Conservation (phyloP, 2,797 vertebrate species). For the Botia kubotai region DNA sequence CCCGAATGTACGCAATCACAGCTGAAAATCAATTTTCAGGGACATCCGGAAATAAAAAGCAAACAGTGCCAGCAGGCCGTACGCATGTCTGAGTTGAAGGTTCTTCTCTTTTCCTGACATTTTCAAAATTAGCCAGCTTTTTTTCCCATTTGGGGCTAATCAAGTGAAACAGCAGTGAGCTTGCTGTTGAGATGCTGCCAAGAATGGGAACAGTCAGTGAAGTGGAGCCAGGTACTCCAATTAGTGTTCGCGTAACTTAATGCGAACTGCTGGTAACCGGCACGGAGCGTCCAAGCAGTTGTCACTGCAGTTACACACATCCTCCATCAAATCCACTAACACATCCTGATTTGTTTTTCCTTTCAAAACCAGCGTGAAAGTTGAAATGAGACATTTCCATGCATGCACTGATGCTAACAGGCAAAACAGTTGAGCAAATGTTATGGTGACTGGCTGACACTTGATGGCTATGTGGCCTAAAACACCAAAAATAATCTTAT, state of each 20-base stretch:
- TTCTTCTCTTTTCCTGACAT: conserved; percentile 37
- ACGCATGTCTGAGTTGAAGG: conserved; percentile 68
- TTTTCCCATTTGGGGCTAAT: conserved; percentile 73
- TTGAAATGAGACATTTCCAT: conserved; percentile 78
- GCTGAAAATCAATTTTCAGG: conserved; percentile 81
- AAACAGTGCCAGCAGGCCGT: conserved; percentile 74
- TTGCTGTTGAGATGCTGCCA: conserved; percentile 74
- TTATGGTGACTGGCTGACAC: conserved; percentile 69
- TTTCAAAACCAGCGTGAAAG: conserved; percentile 76
- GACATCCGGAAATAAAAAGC: conserved; percentile 78
- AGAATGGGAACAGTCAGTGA: conserved; percentile 74
- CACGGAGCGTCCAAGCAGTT: conserved; percentile 75
- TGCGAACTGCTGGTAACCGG: conserved; percentile 78
- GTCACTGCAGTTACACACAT: conserved; percentile 78
- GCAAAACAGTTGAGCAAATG: conserved; percentile 75
- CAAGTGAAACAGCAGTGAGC: conserved; percentile 79
- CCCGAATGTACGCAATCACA: conserved; percentile 77
- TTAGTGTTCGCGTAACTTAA: conserved; percentile 81
- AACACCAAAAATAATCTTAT: conserved; percentile 68
- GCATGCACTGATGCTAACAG: conserved; percentile 68
- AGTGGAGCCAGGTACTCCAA: conserved; percentile 82
- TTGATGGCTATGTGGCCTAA: conserved; percentile 73
- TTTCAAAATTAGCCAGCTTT: conserved; percentile 36
- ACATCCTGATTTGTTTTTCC: conserved; percentile 77
- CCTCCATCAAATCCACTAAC: conserved; percentile 75